Conservation (phyloP, 2,113 vertebrate species). For the Mastomys coucha region DNA sequence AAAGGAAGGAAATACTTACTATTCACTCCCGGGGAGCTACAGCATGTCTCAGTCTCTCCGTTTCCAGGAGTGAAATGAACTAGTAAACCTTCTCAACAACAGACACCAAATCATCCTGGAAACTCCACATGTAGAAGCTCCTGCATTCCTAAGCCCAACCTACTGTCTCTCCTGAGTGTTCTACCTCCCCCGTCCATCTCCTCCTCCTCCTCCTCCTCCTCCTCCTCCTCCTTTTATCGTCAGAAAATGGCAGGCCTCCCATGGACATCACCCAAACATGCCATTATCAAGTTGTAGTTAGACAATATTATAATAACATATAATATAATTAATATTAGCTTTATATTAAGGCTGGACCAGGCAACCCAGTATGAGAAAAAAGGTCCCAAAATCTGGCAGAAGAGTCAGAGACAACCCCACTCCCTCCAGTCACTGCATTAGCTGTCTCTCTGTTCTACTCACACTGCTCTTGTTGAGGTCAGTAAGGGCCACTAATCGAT, state of each 20-base stretch:
- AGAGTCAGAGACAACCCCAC: not conserved
- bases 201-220: not conserved
- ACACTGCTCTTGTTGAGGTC: not conserved
- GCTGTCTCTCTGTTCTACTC: not conserved
- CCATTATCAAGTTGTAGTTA: not conserved
- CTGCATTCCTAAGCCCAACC: not conserved
- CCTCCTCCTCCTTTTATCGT: not conserved
- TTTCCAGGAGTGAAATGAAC: not conserved
- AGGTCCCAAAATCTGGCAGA: not conserved
- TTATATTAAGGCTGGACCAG: not conserved
- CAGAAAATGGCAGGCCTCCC: not conserved
- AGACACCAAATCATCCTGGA: slow-evolving; percentile 37
- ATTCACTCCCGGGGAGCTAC: not conserved
- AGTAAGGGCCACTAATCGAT: not conserved
- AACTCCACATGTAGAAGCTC: not conserved
- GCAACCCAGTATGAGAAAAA: not conserved
- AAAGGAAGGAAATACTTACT: not conserved
- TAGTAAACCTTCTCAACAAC: not conserved
- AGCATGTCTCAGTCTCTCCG: not conserved
- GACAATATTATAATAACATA: not conserved
- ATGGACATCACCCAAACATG: not conserved
- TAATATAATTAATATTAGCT: no score
- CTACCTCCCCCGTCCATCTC: not conserved
- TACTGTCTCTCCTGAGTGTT: not conserved
- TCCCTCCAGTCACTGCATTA: not conserved